These are phyloP conservation scores for Isichthys henryi DNA, from an alignment of 2,113 vertebrate species.

Conservation along the genomic window DNA sequence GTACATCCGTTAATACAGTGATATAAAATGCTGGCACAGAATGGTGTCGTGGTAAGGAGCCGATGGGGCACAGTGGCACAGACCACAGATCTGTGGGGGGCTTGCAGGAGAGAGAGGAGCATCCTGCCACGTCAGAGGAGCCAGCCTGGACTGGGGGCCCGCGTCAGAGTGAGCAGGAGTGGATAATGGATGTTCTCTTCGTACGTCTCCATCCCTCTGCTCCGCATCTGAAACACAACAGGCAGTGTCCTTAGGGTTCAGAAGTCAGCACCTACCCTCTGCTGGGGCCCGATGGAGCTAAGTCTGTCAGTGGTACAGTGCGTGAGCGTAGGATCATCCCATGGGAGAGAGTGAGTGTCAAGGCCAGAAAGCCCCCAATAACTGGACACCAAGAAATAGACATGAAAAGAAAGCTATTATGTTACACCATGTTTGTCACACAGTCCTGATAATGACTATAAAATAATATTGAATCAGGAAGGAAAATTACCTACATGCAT, in stretches of 20 bases:
- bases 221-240: conserved; percentile 77
- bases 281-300: not conserved
- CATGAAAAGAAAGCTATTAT: not conserved
- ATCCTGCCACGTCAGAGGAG: conserved; percentile 23
- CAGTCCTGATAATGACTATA: not conserved
- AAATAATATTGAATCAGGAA: not conserved
- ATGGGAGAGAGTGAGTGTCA: not conserved
- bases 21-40: conserved; percentile 11
- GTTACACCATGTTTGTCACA: not conserved
- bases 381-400: not conserved
- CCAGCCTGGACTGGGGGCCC: conserved; percentile 37
- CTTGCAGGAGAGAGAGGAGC: conserved; percentile 19
- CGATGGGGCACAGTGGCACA: conserved; percentile 38
- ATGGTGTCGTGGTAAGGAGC: conserved; percentile 1
- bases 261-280: not conserved
- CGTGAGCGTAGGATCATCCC: not conserved
- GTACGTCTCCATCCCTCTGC: conserved; percentile 73
- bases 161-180: conserved; percentile 77
- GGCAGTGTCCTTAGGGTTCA: not conserved
- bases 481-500: not conserved
- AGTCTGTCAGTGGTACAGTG: not conserved
- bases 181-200: conserved; percentile 96
- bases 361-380: not conserved
- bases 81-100: conserved; percentile 24
- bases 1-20: not conserved